Evolutionary conservation across 2,888 invertebrate genomes (phyloP), one percentile per base, ranked within the genome.

Genomic region (Machimus rusticus): DNA sequence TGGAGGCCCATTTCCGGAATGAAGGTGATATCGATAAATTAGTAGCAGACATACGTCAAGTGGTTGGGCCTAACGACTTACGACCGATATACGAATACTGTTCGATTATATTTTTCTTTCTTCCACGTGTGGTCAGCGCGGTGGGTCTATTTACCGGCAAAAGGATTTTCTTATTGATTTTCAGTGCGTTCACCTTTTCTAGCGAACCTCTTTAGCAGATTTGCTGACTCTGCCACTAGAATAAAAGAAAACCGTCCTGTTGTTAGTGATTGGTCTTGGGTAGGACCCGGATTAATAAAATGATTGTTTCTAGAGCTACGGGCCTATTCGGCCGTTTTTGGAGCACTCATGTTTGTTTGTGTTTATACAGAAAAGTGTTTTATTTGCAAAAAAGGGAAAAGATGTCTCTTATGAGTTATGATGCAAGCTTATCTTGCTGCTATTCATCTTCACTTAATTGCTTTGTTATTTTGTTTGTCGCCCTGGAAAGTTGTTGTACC

Each of bases 1-100:
- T 74, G 19, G 43, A 16, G 46, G 23, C n/a, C 74, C 43, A 85
- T 85, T 74, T n/a, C 34, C 14, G 46, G 31, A 28, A 43, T 74
- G 43, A 74, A 74, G 74, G 74, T 66, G 74, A 74, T 74, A 85
- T 51, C 74, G 16, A 85, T 85, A 85, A 85, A 85, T 85, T 74
- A 85, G 46, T 85, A 74, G 9, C 28, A 81, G 81, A 84, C n/a
- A 79, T 79, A 28, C 39, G 79, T 79, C 79, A 51, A 79, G 66
- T 23, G 28, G 66, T 12, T 28, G 2, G 66, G 8, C 66, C 19
- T 66, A 23, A 12, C 12, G 66, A 12, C 66, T 66, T 23, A 12
- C 66, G 28, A 28, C 28, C 66, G 3, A 12, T 66, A 8, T 66
- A 28, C 23, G 66, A 23, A 28, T 66, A 12, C 34, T 51, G 51